phyloP scores from a whole-genome alignment of 2,113 vertebrate species.

The Hippocampus barbouri region DNA sequence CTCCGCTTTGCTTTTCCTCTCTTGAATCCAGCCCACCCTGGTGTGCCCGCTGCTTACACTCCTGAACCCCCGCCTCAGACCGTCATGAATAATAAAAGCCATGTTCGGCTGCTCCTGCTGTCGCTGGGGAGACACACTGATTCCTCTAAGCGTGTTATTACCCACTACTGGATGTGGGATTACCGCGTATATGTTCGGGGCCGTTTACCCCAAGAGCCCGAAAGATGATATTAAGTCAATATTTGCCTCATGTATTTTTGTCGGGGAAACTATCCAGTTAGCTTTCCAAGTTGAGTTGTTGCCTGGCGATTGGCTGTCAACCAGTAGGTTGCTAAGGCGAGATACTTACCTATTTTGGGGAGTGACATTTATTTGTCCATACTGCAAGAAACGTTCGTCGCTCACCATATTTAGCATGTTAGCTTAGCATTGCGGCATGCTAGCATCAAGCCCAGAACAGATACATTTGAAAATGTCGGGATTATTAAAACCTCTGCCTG shows the following conservation, averaged over 20 bases:
- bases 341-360: no score
- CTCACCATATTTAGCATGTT: no score
- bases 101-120: slow-evolving; percentile 11
- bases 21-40: background rate
- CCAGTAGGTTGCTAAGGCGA: no score
- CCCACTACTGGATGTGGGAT: background rate
- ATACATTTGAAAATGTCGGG: no score
- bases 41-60: slow-evolving; percentile 3
- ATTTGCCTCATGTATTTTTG: background rate
- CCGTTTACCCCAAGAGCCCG: background rate
- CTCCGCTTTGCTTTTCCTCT: background rate
- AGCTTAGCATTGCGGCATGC: no score
- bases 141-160: slow-evolving; percentile 14
- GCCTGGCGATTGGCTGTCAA: no score
- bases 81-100: slow-evolving; percentile 38
- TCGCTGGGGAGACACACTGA: slow-evolving; percentile 8
- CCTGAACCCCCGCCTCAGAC: slow-evolving; percentile 17
- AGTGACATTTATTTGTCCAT: no score
- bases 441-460: no score
- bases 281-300: no score
- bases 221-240: background rate
- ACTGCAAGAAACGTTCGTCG: no score
- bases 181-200: background rate
- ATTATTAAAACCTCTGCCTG: no score
- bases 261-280: no score